Evolutionary conservation across 2,113 vertebrate species (phyloP).

Genomic region (Litocranius walleri): DNA sequence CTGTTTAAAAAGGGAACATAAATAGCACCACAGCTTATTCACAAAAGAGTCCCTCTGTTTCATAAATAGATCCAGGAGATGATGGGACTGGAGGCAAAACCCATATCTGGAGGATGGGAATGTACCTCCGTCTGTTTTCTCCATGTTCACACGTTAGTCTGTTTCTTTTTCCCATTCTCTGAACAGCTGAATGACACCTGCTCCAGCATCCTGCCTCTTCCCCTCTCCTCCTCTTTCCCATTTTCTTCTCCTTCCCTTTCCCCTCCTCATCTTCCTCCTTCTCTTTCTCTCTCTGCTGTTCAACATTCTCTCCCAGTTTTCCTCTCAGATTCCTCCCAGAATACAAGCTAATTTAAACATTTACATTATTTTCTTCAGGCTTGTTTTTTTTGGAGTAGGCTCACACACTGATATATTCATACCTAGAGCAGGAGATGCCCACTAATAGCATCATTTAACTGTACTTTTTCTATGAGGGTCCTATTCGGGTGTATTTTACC

Average conservation of each 20-base stretch:
- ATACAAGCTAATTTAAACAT: background rate
- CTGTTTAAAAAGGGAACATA: conserved; percentile 10
- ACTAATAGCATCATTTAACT: background rate
- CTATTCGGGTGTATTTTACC: background rate
- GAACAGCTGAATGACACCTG: background rate
- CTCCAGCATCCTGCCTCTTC: background rate
- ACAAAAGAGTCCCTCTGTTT: background rate
- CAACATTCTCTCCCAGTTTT: background rate
- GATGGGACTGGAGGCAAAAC: background rate
- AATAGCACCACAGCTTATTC: background rate
- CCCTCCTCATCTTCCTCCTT: background rate
- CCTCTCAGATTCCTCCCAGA: background rate
- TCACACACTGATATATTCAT: background rate
- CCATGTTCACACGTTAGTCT: background rate
- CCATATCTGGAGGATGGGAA: background rate
- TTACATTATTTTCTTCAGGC: background rate
- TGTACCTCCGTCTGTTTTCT: background rate
- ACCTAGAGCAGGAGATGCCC: background rate
- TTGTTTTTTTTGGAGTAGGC: background rate
- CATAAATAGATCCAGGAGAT: background rate
- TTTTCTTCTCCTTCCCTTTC: background rate
- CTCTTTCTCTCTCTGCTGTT: background rate
- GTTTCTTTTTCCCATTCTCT: background rate
- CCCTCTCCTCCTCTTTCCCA: background rate
- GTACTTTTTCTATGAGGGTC: background rate